Conservation (phyloP, 2,888 invertebrate species). For the Napeogenes sylphis region DNA sequence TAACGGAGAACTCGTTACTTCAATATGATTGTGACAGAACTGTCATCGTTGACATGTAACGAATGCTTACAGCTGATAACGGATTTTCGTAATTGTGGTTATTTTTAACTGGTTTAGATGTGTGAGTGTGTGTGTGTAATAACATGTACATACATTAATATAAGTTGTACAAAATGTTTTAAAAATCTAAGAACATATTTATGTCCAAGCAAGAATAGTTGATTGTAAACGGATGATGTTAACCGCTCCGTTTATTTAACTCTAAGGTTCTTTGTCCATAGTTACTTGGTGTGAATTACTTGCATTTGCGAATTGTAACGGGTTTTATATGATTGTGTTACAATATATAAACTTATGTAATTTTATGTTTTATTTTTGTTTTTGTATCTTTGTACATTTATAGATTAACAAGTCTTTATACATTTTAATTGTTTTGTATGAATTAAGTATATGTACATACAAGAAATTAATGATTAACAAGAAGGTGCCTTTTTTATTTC, state of each 20-base stretch:
- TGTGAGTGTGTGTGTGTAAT: neutral
- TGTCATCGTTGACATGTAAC: slow-evolving; percentile 3
- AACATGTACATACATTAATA: too few relatives aligned
- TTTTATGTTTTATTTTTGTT: neutral
- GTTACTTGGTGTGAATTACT: slow-evolving; percentile 1
- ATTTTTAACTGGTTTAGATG: neutral
- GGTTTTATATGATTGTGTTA: too few relatives aligned
- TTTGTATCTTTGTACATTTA: too few relatives aligned
- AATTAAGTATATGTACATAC: too few relatives aligned
- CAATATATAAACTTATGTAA: neutral
- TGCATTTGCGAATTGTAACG: neutral
- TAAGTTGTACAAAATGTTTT: too few relatives aligned
- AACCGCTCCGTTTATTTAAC: neutral
- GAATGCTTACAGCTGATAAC: neutral
- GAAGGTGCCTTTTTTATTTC: too few relatives aligned
- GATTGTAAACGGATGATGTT: neutral
- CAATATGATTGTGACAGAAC: slow-evolving; percentile 6
- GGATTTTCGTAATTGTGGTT: slow-evolving; percentile 3
- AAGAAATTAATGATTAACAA: too few relatives aligned
- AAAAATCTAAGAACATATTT: too few relatives aligned
- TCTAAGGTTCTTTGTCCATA: neutral
- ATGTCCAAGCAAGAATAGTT: neutral
- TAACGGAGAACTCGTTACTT: slow-evolving; percentile 14
- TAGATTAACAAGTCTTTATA: too few relatives aligned
- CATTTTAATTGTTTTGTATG: too few relatives aligned